Base-by-base conservation (phyloP, 2,888 invertebrate species). In the Formica aserva region DNA sequence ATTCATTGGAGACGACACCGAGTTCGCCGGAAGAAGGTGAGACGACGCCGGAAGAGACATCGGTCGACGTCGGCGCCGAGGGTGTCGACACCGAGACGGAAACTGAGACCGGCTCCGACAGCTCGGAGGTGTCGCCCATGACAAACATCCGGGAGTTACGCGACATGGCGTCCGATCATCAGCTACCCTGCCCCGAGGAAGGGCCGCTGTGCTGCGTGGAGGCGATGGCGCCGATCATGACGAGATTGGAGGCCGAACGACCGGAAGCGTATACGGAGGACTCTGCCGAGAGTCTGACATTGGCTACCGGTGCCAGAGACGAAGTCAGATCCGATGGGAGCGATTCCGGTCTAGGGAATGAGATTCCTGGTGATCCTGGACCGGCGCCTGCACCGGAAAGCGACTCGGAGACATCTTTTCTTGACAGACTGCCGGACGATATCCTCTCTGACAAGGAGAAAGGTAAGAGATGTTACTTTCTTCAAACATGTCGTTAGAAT, bases 321-420 rank as follows among this genome's bases (percentile, higher is more conserved):
- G 94, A 95, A 76, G 94, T 95, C 3, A 96, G 97, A 80, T 97
- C 97, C 62, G 98, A 98, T 93, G 97, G 98, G 11, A 98, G 98
- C 76, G 98, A 98, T 94, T 98, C 98, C 0, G 98, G 98, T 0
- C 94, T 98, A 45, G 98, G 98, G 6, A 97, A 97, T 52, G 98
- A 98, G 95, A 96, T 97, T 78, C 95, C 96, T 80, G 97, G 97
- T 86, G 97, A 97, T 91, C 87, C 94, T 26, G 94, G 95, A 52
- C 94, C 94, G 2, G 91, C 92, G 3, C 93, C 94, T 1, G 94
- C 94, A 0, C 94, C 93, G 0, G 94, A 94, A 88, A 96, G 95
- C 87, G 96, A 96, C 87, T 95, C 95, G 65, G 96, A 96, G 90
- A 95, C 95, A 0, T 95, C 95, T 5, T 96, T 96, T 91, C 93